Percentiles rank a stretch among this genome's conserved stretches.
These are phyloP conservation scores for Psittacula echo DNA, from an alignment of 2,797 vertebrate species.

Conservation along the genomic window DNA sequence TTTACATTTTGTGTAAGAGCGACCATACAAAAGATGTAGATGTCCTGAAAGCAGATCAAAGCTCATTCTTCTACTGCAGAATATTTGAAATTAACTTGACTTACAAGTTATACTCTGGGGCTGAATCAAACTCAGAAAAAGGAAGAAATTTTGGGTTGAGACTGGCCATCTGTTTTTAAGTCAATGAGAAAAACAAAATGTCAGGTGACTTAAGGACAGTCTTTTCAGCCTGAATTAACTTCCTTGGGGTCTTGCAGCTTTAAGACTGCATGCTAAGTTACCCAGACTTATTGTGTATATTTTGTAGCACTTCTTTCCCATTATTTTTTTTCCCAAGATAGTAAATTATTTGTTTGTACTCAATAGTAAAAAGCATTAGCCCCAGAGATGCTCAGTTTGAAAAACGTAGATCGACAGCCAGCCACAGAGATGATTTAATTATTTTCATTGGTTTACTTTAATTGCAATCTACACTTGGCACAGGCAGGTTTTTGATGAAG, in stretches of 20 bases:
- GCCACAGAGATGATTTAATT: neutral
- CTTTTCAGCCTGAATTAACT: neutral
- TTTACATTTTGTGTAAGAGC: conserved; percentile 39
- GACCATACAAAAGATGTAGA: conserved; percentile 26
- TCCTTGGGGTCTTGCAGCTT: neutral
- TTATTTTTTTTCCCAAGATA: neutral
- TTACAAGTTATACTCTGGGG: neutral
- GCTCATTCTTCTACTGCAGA: conserved; percentile 16
- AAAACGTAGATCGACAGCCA: neutral
- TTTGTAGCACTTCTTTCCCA: neutral
- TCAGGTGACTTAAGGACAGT: neutral
- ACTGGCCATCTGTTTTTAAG: conserved; percentile 30
- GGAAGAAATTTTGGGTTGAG: neutral
- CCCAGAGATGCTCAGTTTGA: neutral
- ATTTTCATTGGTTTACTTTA: neutral
- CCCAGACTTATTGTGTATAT: neutral
- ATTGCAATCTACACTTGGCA: neutral
- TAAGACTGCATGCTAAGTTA: neutral
- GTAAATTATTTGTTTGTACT: neutral
- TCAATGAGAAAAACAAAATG: neutral
- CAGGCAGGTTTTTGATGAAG: neutral
- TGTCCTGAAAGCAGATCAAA: conserved; percentile 58
- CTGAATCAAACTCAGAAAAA: conserved; percentile 10
- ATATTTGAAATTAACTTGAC: conserved; percentile 19
- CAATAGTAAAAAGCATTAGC: neutral